Percentiles rank a stretch among this genome's conserved stretches.
Conservation (phyloP, 2,797 vertebrate genomes). For the Galagoides demidoff region DNA sequence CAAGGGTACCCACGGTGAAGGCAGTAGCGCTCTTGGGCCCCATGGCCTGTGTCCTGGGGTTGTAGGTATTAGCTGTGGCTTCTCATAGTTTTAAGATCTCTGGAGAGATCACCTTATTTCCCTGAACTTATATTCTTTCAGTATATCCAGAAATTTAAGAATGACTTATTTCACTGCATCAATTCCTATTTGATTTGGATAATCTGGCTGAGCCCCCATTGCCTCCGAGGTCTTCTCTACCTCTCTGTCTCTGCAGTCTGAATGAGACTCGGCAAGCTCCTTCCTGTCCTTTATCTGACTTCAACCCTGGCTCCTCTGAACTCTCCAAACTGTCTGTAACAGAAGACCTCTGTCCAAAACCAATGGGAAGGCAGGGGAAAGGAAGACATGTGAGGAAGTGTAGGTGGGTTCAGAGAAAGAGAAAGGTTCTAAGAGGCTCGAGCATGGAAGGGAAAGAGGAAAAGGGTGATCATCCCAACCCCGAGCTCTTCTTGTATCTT, state of each 20-base stretch:
- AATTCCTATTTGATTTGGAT: background rate
- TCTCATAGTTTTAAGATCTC: background rate
- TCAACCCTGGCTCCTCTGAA: background rate
- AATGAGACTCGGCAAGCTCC: background rate
- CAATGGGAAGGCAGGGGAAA: background rate
- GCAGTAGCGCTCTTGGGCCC: background rate
- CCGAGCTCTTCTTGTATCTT: background rate
- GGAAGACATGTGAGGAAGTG: background rate
- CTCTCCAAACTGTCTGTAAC: background rate
- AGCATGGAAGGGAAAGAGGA: background rate
- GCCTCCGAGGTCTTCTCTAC: background rate
- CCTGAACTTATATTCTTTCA: background rate
- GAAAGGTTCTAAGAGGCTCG: background rate
- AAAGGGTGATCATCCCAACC: too few species aligned
- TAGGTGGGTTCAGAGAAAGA: background rate
- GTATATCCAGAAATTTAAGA: background rate
- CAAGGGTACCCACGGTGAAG: background rate
- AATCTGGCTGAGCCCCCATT: background rate
- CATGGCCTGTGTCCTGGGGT: accelerated
- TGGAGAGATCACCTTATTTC: background rate
- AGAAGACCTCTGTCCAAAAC: background rate
- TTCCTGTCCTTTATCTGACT: background rate
- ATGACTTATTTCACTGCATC: background rate
- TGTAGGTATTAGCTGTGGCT: background rate
- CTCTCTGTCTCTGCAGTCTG: background rate